Conservation (phyloP, 1,140 invertebrate genomes). For the Helicoverpa armigera region DNA sequence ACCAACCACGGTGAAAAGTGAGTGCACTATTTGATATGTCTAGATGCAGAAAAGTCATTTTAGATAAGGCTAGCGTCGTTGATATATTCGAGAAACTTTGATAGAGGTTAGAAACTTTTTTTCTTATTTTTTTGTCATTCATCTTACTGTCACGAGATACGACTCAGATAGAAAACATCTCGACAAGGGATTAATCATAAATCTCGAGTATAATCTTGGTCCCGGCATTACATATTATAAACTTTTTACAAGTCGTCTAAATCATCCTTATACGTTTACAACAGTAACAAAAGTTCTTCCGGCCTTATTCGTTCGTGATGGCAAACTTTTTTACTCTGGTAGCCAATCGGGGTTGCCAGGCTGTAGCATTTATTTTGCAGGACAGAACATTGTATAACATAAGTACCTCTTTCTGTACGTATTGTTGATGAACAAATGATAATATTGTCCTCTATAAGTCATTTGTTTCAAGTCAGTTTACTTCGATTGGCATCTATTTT, state of each 20-base stretch:
- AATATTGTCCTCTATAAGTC: too few relatives aligned
- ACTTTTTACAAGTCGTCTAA: conserved; percentile 73
- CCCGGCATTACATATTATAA: conserved; percentile 59
- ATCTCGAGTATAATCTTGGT: conserved; percentile 39
- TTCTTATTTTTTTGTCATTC: conserved; percentile 26
- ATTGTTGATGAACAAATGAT: neutral
- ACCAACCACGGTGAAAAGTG: too few relatives aligned
- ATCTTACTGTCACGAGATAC: conserved; percentile 40
- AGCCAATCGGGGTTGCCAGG: conserved; percentile 5
- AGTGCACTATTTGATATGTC: too few relatives aligned
- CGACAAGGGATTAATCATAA: conserved; percentile 62
- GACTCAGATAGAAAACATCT: conserved; percentile 41
- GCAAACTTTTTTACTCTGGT: conserved; percentile 69
- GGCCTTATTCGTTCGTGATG: conserved; percentile 60
- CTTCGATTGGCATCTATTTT: too few relatives aligned
- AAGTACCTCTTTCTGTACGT: neutral
- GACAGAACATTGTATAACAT: neutral
- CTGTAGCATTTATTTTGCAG: neutral
- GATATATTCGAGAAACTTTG: too few relatives aligned
- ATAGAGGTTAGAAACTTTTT: too few relatives aligned
- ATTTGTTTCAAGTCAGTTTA: too few relatives aligned
- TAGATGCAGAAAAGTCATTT: too few relatives aligned
- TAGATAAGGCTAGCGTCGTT: too few relatives aligned
- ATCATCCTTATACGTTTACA: conserved; percentile 79
- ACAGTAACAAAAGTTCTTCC: conserved; percentile 72